Conservation (phyloP, 2,888 invertebrate genomes). For the Oeneis ivallda region DNA sequence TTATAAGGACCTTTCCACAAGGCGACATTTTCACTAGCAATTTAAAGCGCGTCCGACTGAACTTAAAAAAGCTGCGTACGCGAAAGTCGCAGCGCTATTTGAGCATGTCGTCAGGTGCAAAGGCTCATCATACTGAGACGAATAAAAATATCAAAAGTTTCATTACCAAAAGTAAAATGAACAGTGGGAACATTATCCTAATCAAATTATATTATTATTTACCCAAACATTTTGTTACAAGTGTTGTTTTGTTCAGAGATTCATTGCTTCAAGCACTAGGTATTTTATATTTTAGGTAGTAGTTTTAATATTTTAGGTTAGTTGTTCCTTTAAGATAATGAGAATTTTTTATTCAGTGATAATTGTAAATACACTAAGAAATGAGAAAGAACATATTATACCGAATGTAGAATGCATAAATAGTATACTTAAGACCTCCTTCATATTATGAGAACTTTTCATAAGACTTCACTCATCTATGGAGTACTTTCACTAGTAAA, state of each 20-base stretch:
- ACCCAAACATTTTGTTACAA: slow-evolving; percentile 55
- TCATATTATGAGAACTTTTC: slow-evolving; percentile 4
- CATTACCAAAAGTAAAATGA: neutral
- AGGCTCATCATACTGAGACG: too few relatives aligned
- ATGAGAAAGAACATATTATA: neutral
- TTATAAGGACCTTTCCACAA: too few relatives aligned
- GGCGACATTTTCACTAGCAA: too few relatives aligned
- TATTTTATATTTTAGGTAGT: slow-evolving; percentile 22
- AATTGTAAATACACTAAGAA: slow-evolving; percentile 51
- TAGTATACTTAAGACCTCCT: neutral
- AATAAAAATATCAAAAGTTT: neutral
- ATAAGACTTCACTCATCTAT: neutral
- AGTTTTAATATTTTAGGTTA: slow-evolving; percentile 34
- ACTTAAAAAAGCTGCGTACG: too few relatives aligned
- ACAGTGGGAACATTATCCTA: too few relatives aligned
- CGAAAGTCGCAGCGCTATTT: neutral
- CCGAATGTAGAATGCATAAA: slow-evolving; percentile 2
- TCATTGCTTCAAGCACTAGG: slow-evolving; percentile 47
- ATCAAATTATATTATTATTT: too few relatives aligned
- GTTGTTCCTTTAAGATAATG: slow-evolving; percentile 47
- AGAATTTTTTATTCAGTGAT: slow-evolving; percentile 54
- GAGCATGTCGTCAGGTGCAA: neutral
- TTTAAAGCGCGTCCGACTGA: too few relatives aligned
- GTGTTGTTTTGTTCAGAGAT: slow-evolving; percentile 53
- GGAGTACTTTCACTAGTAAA: too few relatives aligned